Conservation (phyloP, 2,113 vertebrate species). For the Cyanistes caeruleus region DNA sequence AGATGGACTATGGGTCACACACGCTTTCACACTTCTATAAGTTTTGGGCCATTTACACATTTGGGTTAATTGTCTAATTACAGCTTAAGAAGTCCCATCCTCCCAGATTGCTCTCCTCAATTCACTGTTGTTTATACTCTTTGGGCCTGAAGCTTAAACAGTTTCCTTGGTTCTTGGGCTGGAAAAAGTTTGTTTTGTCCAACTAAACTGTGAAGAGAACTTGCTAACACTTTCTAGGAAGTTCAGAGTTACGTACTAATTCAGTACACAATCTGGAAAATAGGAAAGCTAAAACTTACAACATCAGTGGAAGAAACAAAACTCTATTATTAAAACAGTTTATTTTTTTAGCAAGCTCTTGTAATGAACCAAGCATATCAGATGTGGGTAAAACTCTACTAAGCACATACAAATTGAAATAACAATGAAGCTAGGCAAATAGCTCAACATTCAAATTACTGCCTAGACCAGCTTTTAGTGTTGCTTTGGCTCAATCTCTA, state of each 20-base stretch:
- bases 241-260: neutral
- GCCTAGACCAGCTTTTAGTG: conserved; percentile 2
- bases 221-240: neutral
- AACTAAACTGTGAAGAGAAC: neutral
- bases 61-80: neutral
- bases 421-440: neutral
- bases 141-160: neutral
- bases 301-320: neutral
- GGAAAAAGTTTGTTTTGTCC: neutral
- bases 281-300: neutral
- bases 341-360: conserved; percentile 27
- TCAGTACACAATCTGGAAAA: neutral
- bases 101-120: neutral
- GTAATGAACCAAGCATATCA: conserved; percentile 6
- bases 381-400: conserved; percentile 24
- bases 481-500: neutral
- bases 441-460: neutral
- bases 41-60: neutral
- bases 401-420: neutral
- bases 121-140: accelerated
- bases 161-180: neutral
- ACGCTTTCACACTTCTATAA: neutral
- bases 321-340: conserved; percentile 12
- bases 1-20: accelerated
- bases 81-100: neutral